phyloP scores from a whole-genome alignment of 2,888 invertebrate genomes.

The Nemoura dubitans region DNA sequence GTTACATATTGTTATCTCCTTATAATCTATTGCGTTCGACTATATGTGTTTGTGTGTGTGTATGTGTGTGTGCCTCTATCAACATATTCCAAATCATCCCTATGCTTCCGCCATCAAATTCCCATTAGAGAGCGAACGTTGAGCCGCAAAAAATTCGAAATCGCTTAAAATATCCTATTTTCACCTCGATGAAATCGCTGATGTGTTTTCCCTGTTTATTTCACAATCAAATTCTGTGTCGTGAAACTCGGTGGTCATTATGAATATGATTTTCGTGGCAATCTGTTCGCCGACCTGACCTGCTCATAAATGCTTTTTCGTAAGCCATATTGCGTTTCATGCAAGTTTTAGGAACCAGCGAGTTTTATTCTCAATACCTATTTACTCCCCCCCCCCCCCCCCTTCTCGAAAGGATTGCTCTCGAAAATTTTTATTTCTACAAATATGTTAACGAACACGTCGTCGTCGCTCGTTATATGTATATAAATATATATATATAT shows the following conservation, averaged over 20 bases:
- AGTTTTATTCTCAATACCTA: no score
- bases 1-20: neutral
- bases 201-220: conserved; percentile 15
- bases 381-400: no score
- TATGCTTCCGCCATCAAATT: neutral
- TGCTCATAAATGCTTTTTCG: no score
- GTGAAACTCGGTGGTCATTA: neutral
- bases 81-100: neutral
- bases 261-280: neutral
- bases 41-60: no score
- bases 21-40: neutral
- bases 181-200: neutral
- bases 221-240: neutral
- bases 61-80: neutral
- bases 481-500: no score
- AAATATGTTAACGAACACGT: no score
- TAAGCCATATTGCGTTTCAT: no score
- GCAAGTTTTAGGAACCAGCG: no score
- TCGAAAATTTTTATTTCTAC: no score
- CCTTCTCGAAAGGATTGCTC: no score
- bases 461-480: no score
- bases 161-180: conserved; percentile 1
- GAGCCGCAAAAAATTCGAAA: neutral
- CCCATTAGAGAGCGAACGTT: neutral
- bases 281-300: neutral